Evolutionary conservation across 2,113 vertebrate genomes (phyloP), one percentile per base, ranked within the genome.

Genomic region (Datnioides undecimradiatus): DNA sequence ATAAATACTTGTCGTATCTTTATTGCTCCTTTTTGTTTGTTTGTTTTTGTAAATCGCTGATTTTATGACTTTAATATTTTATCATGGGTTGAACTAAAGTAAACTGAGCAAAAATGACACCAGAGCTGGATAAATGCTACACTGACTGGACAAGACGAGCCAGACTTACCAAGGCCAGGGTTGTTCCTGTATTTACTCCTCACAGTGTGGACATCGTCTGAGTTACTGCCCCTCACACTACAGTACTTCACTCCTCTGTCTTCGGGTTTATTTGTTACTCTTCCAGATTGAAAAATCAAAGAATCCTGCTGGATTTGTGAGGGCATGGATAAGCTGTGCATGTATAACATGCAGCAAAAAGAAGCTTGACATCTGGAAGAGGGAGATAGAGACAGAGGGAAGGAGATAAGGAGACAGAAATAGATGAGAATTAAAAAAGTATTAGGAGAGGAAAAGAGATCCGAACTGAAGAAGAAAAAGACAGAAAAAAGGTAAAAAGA

Each of bases 141-240:
- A 25, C 11, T 27, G 16, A 55, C 25, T 27, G 71, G 7, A 58
- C 13, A 40, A 57, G 57, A 57, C 29, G 16, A 58, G 60, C 33
- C 17, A 62, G 43, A 89, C 90, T 92, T 45, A 92, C 91, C 90
- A n/a, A 79, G 74, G 75, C 72, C 73, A 5, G 33, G 33, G 36
- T 66, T 34, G 66, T 33, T 82, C 73, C 59, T 54, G 62, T 63
- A n/a, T 67, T 79, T 33, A 54, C 54, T 76, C 81, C 68, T 71
- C 68, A 70, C 58, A 46, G 40, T 65, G 33, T 73, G 76, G 79
- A 73, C 60, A 73, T 49, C 14, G 2, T 74, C 62, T 4, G 29
- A 64, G 51, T 58, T 33, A 31, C 23, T 40, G 72, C 79, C 80
- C 57, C 77, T 73, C 29, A 27, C 9, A 2, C 27, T 46, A 25